Conservation (phyloP, 2,113 vertebrate genomes). For the Cyphomyrus discorhynchus region DNA sequence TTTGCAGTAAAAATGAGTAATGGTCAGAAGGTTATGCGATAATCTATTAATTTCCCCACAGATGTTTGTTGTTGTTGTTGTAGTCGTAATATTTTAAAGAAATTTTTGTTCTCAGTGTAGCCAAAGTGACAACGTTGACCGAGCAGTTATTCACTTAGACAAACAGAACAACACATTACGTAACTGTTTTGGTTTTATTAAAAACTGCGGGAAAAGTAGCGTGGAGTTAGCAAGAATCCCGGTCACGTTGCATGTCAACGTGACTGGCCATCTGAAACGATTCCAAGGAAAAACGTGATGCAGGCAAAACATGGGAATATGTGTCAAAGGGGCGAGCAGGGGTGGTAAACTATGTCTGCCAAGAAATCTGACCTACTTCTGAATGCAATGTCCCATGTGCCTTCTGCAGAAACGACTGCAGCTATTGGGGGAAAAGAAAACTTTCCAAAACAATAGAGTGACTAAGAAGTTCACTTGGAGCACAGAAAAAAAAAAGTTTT, state of each 20-base stretch:
- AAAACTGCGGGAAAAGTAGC: conserved; percentile 21
- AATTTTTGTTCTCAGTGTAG: not conserved
- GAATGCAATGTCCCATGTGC: not conserved
- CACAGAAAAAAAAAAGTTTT: not conserved
- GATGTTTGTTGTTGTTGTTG: not conserved
- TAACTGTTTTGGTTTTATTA: not conserved
- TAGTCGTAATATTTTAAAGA: not conserved
- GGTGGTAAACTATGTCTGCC: conserved; percentile 42
- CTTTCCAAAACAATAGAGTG: not conserved
- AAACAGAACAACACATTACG: not conserved
- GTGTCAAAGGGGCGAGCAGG: conserved; percentile 48
- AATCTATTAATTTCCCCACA: not conserved
- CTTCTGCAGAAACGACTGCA: not conserved
- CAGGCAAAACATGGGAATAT: conserved; percentile 50
- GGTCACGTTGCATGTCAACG: conserved; percentile 59
- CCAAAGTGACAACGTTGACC: not conserved
- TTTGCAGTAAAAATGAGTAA: not conserved
- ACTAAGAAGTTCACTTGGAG: not conserved
- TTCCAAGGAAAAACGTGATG: conserved; percentile 44
- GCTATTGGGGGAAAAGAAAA: not conserved
- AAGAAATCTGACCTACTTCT: conserved; percentile 57
- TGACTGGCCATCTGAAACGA: conserved; percentile 39
- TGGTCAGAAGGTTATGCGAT: not conserved
- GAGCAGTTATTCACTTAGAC: not conserved
- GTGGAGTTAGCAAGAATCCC: conserved; percentile 3